A percentile compares a stretch with the other conserved stretches of the same genome.
Evolutionary conservation across 1,140 invertebrate genomes (phyloP).

Genomic region (Aleiodes sp.): DNA sequence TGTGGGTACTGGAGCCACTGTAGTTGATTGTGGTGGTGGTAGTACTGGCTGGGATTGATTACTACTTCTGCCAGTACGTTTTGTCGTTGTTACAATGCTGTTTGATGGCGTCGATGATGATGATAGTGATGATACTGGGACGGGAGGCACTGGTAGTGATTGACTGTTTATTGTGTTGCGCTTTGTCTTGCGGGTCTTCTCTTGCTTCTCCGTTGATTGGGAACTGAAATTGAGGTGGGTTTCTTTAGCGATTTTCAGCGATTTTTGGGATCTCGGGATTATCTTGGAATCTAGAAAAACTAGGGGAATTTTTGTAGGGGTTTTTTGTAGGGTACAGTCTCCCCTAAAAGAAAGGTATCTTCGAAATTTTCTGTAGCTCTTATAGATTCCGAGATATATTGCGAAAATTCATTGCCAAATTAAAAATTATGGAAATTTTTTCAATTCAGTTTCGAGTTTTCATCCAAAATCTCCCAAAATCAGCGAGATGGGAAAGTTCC

Average conservation of each 20-base stretch:
- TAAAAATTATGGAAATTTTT: too few species aligned
- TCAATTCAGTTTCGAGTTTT: too few species aligned
- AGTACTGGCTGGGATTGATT: slow-evolving; percentile 10
- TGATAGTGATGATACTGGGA: slow-evolving; percentile 37
- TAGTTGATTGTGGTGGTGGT: slow-evolving; percentile 28
- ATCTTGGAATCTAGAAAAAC: too few species aligned
- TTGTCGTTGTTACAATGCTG: slow-evolving; percentile 51
- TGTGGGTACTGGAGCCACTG: slow-evolving; percentile 51
- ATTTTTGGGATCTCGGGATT: too few species aligned
- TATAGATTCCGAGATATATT: too few species aligned
- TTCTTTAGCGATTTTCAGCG: slow-evolving; percentile 13
- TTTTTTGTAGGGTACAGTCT: too few species aligned
- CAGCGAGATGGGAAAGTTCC: too few species aligned
- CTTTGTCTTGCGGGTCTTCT: slow-evolving; percentile 62
- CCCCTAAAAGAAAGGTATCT: too few species aligned
- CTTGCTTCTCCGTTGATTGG: slow-evolving; percentile 62
- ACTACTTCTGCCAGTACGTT: slow-evolving; percentile 50
- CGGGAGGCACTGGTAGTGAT: slow-evolving; percentile 37
- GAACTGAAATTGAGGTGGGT: slow-evolving; percentile 54
- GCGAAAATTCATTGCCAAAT: too few species aligned
- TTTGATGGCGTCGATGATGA: slow-evolving; percentile 40
- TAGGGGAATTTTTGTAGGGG: too few species aligned
- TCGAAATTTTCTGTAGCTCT: too few species aligned
- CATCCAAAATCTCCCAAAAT: too few species aligned
- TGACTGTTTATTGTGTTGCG: slow-evolving; percentile 54